These are phyloP conservation scores for Amphiprion percula DNA, from an alignment of 2,113 vertebrate species.

Conservation along the genomic window DNA sequence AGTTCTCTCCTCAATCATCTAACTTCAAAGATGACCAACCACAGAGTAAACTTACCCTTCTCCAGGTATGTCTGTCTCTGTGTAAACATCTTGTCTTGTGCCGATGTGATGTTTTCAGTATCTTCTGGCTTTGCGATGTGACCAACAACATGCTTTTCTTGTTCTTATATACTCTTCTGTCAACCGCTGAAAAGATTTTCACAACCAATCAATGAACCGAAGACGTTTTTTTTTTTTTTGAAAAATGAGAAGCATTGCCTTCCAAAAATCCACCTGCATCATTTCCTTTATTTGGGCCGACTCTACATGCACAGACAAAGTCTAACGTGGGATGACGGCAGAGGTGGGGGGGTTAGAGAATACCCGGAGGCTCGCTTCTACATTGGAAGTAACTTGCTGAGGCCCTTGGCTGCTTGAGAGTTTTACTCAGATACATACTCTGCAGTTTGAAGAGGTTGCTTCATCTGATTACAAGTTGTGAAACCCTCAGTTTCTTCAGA, in stretches of 20 bases:
- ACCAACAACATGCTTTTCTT: not conserved
- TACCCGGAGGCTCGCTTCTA: slow-evolving; percentile 18
- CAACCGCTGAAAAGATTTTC: not conserved
- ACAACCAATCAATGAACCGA: slow-evolving; percentile 56
- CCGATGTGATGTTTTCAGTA: not conserved
- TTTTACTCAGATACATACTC: not conserved
- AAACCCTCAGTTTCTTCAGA: slow-evolving; percentile 15
- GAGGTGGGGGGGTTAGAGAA: slow-evolving; percentile 1
- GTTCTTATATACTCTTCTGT: slow-evolving; percentile 49
- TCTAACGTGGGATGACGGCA: not conserved
- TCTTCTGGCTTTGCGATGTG: slow-evolving; percentile 4
- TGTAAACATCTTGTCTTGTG: slow-evolving; percentile 57
- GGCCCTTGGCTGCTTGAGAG: not conserved
- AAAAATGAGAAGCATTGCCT: slow-evolving; percentile 49
- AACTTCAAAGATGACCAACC: not conserved
- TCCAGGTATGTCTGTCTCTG: slow-evolving; percentile 38
- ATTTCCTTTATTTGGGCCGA: slow-evolving; percentile 46
- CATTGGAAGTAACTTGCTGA: slow-evolving; percentile 12
- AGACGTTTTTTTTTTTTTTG: not conserved
- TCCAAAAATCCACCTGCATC: slow-evolving; percentile 28
- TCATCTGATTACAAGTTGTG: slow-evolving; percentile 31
- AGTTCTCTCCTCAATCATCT: too few relatives aligned
- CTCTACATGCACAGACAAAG: slow-evolving; percentile 66
- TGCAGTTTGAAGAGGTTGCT: slow-evolving; percentile 5
- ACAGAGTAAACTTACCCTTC: slow-evolving; percentile 44